phyloP scores from a whole-genome alignment of 2,797 vertebrate species.

The Aldrovandia affinis region DNA sequence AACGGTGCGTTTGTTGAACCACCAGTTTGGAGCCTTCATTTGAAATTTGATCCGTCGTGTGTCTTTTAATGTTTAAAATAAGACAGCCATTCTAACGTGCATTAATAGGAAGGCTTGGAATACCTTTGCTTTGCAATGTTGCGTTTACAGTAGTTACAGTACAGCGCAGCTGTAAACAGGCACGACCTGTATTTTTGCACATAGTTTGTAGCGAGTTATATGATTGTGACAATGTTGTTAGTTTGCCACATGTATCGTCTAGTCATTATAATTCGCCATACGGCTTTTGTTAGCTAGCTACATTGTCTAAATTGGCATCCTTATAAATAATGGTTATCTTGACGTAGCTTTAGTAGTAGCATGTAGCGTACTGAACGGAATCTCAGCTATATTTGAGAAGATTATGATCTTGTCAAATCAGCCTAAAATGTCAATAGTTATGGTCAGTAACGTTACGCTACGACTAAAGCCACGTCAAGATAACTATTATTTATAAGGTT shows the following conservation, averaged over 20 bases:
- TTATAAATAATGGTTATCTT: not conserved
- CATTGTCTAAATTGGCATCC: not conserved
- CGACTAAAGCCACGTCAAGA: too few species aligned
- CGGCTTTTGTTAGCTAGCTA: not conserved
- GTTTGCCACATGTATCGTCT: not conserved
- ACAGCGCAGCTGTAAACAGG: not conserved
- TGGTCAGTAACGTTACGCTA: too few species aligned
- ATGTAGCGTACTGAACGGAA: not conserved
- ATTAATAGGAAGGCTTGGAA: not conserved
- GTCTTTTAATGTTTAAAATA: not conserved
- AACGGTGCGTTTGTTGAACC: not conserved
- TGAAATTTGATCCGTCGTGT: not conserved
- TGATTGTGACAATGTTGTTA: not conserved
- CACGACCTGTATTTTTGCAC: not conserved
- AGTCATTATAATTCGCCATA: not conserved
- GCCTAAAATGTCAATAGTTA: not conserved
- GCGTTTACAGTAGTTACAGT: not conserved
- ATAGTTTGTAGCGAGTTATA: not conserved
- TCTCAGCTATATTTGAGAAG: not conserved
- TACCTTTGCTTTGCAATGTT: not conserved
- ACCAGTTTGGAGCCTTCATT: not conserved
- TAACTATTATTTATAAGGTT: too few species aligned
- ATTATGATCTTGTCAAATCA: constrained; percentile 2
- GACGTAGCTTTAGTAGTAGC: not conserved
- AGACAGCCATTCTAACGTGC: not conserved